Conservation (phyloP, 2,113 vertebrate genomes). For the Bucco capensis region DNA sequence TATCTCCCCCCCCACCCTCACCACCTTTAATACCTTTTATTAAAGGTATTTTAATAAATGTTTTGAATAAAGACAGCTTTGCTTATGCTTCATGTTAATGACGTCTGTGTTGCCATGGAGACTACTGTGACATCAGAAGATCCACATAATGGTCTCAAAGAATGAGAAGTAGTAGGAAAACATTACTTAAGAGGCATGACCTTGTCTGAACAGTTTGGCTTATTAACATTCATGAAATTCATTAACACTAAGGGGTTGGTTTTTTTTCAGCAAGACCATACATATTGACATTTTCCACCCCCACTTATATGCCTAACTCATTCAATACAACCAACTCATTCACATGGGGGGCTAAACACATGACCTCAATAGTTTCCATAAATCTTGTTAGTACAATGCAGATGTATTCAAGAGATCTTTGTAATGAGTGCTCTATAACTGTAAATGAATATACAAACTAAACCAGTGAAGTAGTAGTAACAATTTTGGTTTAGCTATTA, state of each 20-base stretch:
- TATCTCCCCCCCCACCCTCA: too few relatives aligned
- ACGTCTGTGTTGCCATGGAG: neutral
- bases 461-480: neutral
- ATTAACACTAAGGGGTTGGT: neutral
- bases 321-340: neutral
- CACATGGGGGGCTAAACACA: neutral
- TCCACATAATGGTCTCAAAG: slow-evolving; percentile 20
- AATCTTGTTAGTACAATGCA: neutral
- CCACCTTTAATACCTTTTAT: too few relatives aligned
- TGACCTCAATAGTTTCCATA: neutral
- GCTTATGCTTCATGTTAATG: neutral
- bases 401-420: neutral
- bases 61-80: neutral
- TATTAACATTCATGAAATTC: slow-evolving; percentile 21
- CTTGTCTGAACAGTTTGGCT: neutral
- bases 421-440: neutral
- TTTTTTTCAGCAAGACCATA: neutral
- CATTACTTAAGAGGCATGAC: slow-evolving; percentile 14
- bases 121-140: slow-evolving; percentile 12
- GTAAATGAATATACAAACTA: neutral
- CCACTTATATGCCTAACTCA: neutral
- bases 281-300: neutral
- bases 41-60: neutral
- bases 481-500: neutral
- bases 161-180: slow-evolving; percentile 25